Evolutionary conservation across 2,797 vertebrate genomes (phyloP), one percentile per base, ranked within the genome.

Genomic region (Zalophus californianus): DNA sequence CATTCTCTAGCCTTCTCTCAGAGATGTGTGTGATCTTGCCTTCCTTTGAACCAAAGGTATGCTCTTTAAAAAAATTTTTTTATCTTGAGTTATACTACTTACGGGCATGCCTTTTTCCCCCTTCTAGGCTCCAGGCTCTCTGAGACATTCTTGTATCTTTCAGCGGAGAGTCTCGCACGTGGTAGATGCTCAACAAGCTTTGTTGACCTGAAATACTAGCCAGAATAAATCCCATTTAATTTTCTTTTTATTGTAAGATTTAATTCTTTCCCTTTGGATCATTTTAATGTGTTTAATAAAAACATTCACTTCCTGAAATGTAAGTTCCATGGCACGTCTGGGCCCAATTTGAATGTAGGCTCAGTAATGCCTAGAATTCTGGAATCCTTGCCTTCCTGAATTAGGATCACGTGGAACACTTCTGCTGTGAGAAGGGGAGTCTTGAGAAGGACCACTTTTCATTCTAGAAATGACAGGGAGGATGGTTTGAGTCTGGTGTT

Each of bases 151-250:
- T 83, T 86, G 64, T 58, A 25, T 68, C 44, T 91, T 91, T 64
- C 14, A 48, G 14, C 25, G 41, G 77, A 90, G 9, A 10, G 18
- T 73, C 54, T 94, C 64, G 23, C 7, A 48, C 7, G 20, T 25
- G 56, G 48, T 68, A 52, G 35, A 91, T 21, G 32, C n/a, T 68
- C 62, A 72, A 21, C 3, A 90, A 86, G 85, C 29, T 84, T 91
- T 84, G 29, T 52, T 92, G 84, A 90, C 60, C 54, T 78, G 58
- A 97, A 88, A 92, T 54, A 62, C 44, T 86, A 95, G 56, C 21
- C 60, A 92, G 64, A 93, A 88, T 92, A 97, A 92, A 96, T 95
- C 62, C 56, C 50, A 88, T 85, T 94, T 94, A 90, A 88, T 94
- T 95, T 96, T 92, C 25, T 44, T 96, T 79, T 89, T 86, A 75